Percentiles rank a stretch among this genome's conserved stretches.
phyloP scores from a whole-genome alignment of 1,140 invertebrate species.

The Drosophila albomicans region DNA sequence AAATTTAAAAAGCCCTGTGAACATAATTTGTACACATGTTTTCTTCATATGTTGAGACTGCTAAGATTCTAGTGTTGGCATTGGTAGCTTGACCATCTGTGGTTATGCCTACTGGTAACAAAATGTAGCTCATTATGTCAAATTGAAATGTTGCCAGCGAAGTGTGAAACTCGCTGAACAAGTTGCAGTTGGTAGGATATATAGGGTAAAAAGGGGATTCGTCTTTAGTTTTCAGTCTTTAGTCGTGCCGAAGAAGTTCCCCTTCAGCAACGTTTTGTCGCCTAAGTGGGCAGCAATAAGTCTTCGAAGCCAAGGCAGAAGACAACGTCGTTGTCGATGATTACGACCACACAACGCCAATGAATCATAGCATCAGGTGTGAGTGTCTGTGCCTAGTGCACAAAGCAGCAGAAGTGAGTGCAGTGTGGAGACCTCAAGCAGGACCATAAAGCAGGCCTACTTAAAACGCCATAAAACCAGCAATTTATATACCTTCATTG shows the following conservation, averaged over 20 bases:
- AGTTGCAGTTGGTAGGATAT: conserved; percentile 32
- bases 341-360: conserved; percentile 71
- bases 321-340: conserved; percentile 23
- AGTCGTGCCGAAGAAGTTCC: conserved; percentile 63
- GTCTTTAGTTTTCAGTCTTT: conserved; percentile 11
- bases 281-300: conserved; percentile 79
- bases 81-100: conserved; percentile 28
- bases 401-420: conserved; percentile 13
- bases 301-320: conserved; percentile 39
- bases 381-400: conserved; percentile 8
- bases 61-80: conserved; percentile 3
- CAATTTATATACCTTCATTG: conserved; percentile 80
- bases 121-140: conserved; percentile 84
- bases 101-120: conserved; percentile 55
- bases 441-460: conserved; percentile 80
- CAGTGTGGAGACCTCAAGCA: conserved; percentile 19
- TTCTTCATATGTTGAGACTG: background rate
- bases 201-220: background rate
- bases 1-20: background rate
- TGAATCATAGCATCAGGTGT: conserved; percentile 63
- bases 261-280: conserved; percentile 71
- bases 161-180: conserved; percentile 59
- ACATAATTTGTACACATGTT: conserved; percentile 5
- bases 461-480: conserved; percentile 84
- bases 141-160: conserved; percentile 77